Evolutionary conservation across 2,888 invertebrate genomes (phyloP).

Genomic region (Nomada hirtipes): DNA sequence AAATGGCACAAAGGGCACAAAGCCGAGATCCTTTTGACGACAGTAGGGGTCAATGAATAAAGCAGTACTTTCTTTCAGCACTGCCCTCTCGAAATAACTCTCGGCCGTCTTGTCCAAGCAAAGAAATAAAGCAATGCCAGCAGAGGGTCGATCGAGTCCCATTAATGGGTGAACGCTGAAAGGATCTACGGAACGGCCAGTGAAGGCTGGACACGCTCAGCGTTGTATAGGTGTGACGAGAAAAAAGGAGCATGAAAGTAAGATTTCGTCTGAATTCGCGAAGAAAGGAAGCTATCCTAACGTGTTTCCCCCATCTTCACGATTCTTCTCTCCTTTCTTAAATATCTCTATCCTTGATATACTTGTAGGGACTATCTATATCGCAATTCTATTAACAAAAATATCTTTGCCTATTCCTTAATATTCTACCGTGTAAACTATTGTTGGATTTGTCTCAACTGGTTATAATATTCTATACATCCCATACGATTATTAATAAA

Average conservation of each 20-base stretch:
- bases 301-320: slow-evolving; percentile 17
- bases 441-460: not conserved
- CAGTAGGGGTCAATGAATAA: slow-evolving; percentile 62
- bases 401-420: not conserved
- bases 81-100: slow-evolving; percentile 64
- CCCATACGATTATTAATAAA: not conserved
- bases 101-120: slow-evolving; percentile 68
- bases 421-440: not conserved
- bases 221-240: slow-evolving; percentile 70
- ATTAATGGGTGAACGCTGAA: slow-evolving; percentile 74
- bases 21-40: slow-evolving; percentile 49
- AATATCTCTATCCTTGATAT: slow-evolving; percentile 5
- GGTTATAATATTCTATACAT: not conserved
- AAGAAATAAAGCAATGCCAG: slow-evolving; percentile 69
- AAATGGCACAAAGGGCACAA: slow-evolving; percentile 28
- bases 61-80: slow-evolving; percentile 63
- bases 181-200: slow-evolving; percentile 62
- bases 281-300: slow-evolving; percentile 33
- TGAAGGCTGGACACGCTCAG: slow-evolving; percentile 68
- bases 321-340: slow-evolving; percentile 32
- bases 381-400: not conserved
- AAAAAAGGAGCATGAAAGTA: slow-evolving; percentile 63
- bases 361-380: not conserved
- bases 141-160: slow-evolving; percentile 75
- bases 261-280: slow-evolving; percentile 48